A percentile compares a stretch with the other conserved stretches of the same genome.
Conservation (phyloP, 1,140 invertebrate species). For the Bombus superbus region DNA sequence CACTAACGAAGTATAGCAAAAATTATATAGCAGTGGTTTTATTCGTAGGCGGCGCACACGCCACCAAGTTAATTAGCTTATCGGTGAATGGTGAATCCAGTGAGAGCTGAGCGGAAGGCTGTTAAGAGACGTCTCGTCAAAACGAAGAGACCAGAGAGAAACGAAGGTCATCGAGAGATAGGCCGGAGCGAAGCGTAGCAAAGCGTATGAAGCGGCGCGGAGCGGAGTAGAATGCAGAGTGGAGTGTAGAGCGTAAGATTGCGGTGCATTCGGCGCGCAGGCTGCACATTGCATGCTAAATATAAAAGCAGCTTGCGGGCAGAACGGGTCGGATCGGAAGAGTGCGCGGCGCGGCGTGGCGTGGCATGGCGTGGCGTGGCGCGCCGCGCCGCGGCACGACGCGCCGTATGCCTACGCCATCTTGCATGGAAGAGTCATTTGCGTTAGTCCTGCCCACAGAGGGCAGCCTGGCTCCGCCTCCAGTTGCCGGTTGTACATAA, state of each 20-base stretch:
- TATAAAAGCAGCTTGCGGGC: conserved; percentile 78
- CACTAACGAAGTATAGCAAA: not conserved
- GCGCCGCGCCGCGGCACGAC: conserved; percentile 55
- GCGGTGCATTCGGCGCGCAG: conserved; percentile 57
- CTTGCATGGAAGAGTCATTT: conserved; percentile 83
- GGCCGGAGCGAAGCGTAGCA: not conserved
- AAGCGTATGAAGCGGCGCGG: not conserved
- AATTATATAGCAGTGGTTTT: not conserved
- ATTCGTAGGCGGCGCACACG: not conserved
- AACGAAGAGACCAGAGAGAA: not conserved
- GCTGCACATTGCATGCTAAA: conserved; percentile 75
- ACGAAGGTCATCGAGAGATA: not conserved
- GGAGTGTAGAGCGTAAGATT: conserved; percentile 3
- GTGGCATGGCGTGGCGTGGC: conserved; percentile 71
- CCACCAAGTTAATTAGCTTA: not conserved
- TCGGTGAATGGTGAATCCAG: not conserved
- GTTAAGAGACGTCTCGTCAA: not conserved
- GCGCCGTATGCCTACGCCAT: conserved; percentile 79
- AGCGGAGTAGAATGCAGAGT: not conserved
- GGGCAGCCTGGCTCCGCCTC: conserved; percentile 83
- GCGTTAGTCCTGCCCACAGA: conserved; percentile 83
- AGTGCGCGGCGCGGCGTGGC: conserved; percentile 35
- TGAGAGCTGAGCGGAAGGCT: too few species aligned
- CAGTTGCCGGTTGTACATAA: conserved; percentile 79
- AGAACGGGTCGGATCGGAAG: conserved; percentile 26